phyloP scores from a whole-genome alignment of 2,888 invertebrate genomes.

The Dynastes grantii region DNA sequence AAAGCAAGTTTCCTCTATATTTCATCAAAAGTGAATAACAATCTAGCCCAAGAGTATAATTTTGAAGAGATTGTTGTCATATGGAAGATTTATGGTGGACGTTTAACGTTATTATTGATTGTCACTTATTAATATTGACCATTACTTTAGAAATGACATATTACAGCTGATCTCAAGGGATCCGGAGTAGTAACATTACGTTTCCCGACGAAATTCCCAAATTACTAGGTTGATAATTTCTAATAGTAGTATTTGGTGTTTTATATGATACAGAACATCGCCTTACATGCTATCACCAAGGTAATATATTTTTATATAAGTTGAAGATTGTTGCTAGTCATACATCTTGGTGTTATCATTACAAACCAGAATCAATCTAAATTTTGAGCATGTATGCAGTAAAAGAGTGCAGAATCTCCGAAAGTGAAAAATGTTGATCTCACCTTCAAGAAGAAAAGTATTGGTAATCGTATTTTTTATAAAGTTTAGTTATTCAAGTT shows the following conservation, averaged over 20 bases:
- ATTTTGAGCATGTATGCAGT: no score
- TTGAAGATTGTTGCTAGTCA: no score
- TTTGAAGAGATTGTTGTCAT: not conserved
- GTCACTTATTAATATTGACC: not conserved
- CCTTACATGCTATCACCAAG: not conserved
- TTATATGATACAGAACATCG: not conserved
- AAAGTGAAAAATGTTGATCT: no score
- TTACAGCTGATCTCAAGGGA: not conserved
- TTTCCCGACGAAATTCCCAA: not conserved
- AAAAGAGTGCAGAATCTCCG: no score
- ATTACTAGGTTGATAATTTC: not conserved
- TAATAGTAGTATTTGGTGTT: not conserved
- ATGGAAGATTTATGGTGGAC: not conserved
- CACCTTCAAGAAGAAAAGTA: no score
- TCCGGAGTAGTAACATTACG: not conserved
- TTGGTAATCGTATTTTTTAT: no score
- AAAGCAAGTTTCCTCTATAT: not conserved
- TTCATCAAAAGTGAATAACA: slow-evolving; percentile 4
- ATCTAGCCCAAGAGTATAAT: not conserved
- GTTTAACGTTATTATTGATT: not conserved
- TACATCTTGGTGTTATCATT: no score
- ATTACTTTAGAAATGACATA: not conserved
- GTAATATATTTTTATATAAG: no score
- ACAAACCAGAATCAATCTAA: no score
- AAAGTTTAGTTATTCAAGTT: no score